These are phyloP conservation scores for Chauna torquata DNA, from an alignment of 2,113 vertebrate species.

Conservation along the genomic window DNA sequence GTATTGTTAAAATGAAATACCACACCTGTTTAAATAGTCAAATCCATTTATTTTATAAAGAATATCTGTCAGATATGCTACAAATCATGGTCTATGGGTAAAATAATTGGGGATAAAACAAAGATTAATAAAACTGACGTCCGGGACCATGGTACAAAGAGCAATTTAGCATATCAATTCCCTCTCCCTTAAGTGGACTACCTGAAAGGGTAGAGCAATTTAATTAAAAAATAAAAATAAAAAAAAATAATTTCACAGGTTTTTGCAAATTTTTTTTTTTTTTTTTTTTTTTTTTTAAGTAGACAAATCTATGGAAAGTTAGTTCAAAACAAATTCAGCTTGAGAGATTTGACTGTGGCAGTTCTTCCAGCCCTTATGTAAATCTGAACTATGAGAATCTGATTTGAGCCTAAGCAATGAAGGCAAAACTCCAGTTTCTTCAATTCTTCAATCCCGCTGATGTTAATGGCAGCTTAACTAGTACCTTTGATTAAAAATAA, in stretches of 20 bases:
- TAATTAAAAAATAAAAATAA: neutral
- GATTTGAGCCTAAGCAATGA: neutral
- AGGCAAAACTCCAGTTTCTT: neutral
- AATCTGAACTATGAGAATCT: neutral
- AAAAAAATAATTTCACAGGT: neutral
- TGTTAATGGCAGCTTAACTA: neutral
- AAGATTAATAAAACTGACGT: neutral
- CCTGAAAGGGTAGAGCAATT: neutral
- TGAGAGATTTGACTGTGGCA: neutral
- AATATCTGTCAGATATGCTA: neutral
- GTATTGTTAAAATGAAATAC: neutral
- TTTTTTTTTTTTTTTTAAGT: neutral
- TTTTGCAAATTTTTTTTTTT: neutral
- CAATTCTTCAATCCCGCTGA: neutral
- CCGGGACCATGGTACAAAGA: neutral
- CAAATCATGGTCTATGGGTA: neutral
- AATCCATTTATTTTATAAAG: neutral
- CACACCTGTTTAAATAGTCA: constrained; percentile 19
- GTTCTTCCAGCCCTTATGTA: neutral
- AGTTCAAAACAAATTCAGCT: neutral
- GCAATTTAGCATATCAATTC: neutral
- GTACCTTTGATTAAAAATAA: neutral
- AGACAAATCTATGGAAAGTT: neutral
- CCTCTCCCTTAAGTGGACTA: neutral
- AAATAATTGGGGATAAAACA: constrained; percentile 7